These are phyloP conservation scores for Heliconius aoede DNA, from an alignment of 2,888 invertebrate genomes.

Conservation along the genomic window DNA sequence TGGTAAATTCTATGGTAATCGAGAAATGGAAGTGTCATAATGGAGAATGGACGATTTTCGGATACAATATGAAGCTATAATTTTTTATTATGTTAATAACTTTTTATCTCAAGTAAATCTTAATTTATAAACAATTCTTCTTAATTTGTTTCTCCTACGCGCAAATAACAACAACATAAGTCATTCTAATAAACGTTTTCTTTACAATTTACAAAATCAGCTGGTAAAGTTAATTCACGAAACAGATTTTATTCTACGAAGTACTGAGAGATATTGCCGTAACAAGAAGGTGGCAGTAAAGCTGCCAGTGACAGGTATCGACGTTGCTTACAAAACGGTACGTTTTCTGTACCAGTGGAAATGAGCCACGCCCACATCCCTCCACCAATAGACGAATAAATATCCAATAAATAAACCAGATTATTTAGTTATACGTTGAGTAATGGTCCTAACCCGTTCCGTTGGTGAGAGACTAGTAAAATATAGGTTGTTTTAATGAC, in stretches of 20 bases:
- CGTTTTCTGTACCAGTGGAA: constrained; percentile 56
- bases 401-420: constrained; percentile 66
- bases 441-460: constrained; percentile 47
- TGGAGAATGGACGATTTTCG: too few species aligned
- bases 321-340: constrained; percentile 48
- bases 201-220: not conserved
- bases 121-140: too few species aligned
- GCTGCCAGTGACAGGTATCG: constrained; percentile 42
- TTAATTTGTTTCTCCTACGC: not conserved
- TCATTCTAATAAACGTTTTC: not conserved
- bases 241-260: constrained; percentile 23
- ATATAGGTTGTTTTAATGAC: constrained; percentile 53
- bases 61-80: too few species aligned
- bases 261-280: constrained; percentile 37
- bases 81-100: too few species aligned
- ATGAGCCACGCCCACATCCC: constrained; percentile 61
- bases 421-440: constrained; percentile 55
- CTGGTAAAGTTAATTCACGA: constrained; percentile 35
- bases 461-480: constrained; percentile 51
- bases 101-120: too few species aligned
- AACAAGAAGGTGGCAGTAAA: constrained; percentile 44
- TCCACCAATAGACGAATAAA: constrained; percentile 61
- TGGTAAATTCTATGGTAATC: too few species aligned
- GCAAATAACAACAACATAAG: not conserved
- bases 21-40: too few species aligned